Conservation (phyloP, 2,888 invertebrate species). For the Synanthedon tipuliformis region DNA sequence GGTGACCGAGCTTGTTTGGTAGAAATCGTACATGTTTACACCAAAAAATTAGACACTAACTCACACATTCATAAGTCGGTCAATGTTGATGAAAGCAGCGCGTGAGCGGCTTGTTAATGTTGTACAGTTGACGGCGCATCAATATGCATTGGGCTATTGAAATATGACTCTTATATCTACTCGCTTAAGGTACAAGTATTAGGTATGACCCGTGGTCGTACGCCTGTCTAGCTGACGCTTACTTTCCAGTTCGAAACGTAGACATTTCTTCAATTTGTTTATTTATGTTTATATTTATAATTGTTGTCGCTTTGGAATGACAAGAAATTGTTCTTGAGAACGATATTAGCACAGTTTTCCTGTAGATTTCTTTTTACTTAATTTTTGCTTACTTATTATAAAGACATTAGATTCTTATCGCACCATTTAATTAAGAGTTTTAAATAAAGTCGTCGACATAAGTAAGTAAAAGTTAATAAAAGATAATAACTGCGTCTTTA, state of each 20-base stretch:
- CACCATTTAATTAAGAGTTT: no score
- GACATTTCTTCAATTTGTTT: background rate
- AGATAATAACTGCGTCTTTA: no score
- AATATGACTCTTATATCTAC: background rate
- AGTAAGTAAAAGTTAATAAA: no score
- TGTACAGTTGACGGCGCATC: background rate
- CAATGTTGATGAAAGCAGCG: slow-evolving; percentile 36
- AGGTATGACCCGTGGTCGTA: slow-evolving; percentile 1
- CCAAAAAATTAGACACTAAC: background rate
- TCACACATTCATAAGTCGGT: slow-evolving; percentile 17
- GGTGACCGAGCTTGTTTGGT: no score
- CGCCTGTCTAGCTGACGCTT: background rate
- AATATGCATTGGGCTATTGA: background rate
- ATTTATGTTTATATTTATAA: background rate
- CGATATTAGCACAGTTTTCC: no score
- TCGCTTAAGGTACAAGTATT: background rate
- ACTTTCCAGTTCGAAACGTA: background rate
- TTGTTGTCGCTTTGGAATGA: no score
- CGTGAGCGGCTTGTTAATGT: slow-evolving; percentile 31
- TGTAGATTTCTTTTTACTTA: no score
- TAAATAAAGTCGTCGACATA: no score
- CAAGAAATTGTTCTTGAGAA: no score
- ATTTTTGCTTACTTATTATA: no score
- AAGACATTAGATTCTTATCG: no score
- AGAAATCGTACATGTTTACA: background rate